These are phyloP conservation scores for Pyrrhia umbra DNA, from an alignment of 2,888 invertebrate genomes.

Conservation along the genomic window DNA sequence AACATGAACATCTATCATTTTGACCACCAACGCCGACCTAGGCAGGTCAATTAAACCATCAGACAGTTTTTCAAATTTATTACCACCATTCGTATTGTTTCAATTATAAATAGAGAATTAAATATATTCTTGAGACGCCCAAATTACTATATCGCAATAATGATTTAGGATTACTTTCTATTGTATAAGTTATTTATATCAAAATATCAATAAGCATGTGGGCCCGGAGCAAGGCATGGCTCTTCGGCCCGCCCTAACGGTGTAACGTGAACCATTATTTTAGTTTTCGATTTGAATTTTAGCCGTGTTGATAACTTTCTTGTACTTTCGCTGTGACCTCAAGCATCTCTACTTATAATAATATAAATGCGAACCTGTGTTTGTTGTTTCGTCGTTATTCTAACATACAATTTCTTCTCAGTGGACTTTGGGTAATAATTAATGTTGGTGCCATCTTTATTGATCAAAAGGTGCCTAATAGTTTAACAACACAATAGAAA, in stretches of 20 bases:
- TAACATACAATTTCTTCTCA: too few species aligned
- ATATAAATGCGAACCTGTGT: not conserved
- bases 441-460: too few species aligned
- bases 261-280: constrained; percentile 78
- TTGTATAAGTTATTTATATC: constrained; percentile 81
- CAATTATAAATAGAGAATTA: constrained; percentile 86
- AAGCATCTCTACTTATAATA: constrained; percentile 1
- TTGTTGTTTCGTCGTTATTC: not conserved
- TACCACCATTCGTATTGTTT: constrained; percentile 83
- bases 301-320: constrained; percentile 53
- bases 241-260: constrained; percentile 79
- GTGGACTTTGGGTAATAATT: too few species aligned
- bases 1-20: constrained; percentile 75
- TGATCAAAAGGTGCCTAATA: too few species aligned
- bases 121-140: constrained; percentile 83
- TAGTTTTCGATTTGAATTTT: constrained; percentile 74
- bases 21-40: constrained; percentile 82
- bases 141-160: constrained; percentile 83
- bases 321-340: constrained; percentile 58
- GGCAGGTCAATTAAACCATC: constrained; percentile 76
- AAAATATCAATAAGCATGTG: constrained; percentile 81
- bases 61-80: constrained; percentile 82
- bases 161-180: constrained; percentile 82
- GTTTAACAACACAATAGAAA: too few species aligned
- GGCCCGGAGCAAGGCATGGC: constrained; percentile 78